Conservation (phyloP, 1,140 invertebrate genomes). For the Ceratosolen solmsi region DNA sequence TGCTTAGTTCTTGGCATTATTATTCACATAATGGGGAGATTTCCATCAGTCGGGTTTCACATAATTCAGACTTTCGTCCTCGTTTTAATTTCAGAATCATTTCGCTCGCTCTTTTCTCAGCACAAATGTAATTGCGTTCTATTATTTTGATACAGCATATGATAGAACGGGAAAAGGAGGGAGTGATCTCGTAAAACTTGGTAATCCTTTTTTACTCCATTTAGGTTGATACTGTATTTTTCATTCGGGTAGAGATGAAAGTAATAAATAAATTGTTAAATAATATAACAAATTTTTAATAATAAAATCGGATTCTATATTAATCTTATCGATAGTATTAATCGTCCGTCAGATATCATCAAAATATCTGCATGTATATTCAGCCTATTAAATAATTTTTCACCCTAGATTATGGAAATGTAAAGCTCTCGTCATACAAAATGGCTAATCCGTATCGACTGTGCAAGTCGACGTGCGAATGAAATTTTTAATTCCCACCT, state of each 20-base stretch:
- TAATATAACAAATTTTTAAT: too few species aligned
- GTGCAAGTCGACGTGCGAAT: background rate
- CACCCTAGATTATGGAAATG: background rate
- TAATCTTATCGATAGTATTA: too few species aligned
- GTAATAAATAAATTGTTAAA: too few species aligned
- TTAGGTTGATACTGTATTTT: constrained; percentile 34
- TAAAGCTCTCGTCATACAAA: background rate
- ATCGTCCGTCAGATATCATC: too few species aligned
- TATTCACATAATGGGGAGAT: background rate
- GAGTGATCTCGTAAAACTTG: constrained; percentile 22
- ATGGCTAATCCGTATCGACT: background rate
- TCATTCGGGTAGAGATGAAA: background rate
- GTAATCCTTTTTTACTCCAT: constrained; percentile 39
- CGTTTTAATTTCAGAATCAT: background rate
- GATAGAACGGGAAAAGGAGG: background rate
- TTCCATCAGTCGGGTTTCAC: background rate
- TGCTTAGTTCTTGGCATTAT: background rate
- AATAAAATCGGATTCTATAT: background rate
- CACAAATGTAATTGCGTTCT: background rate
- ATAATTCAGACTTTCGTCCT: background rate
- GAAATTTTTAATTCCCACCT: constrained; percentile 26
- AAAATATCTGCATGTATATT: background rate
- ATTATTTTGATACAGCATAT: background rate
- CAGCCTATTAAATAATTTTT: background rate
- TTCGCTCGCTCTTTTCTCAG: background rate